Evolutionary conservation across 2,888 invertebrate species (phyloP).

Genomic region (Atethmia centrago): DNA sequence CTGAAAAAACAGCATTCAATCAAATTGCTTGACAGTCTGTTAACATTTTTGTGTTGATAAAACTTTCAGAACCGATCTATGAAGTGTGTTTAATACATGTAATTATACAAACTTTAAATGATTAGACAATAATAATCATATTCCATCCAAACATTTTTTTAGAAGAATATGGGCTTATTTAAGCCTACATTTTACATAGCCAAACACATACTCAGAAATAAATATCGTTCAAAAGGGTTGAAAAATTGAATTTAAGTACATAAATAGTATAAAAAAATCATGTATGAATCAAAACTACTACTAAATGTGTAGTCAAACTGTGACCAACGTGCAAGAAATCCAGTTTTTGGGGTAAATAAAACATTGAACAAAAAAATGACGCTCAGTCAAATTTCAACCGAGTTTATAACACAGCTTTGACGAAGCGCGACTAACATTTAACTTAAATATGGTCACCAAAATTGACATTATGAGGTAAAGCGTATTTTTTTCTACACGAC

Average conservation of each 20-base stretch:
- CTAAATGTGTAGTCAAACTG: conserved; percentile 58
- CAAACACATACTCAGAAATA: conserved; percentile 17
- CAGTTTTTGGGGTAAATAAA: conserved; percentile 30
- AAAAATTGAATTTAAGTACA: conserved; percentile 54
- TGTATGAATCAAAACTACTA: conserved; percentile 30
- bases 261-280: conserved; percentile 43
- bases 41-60: not conserved
- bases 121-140: conserved; percentile 12
- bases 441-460: conserved; percentile 33
- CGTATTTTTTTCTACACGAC: not conserved
- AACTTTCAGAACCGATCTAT: not conserved
- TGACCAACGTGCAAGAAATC: conserved; percentile 65
- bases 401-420: conserved; percentile 40
- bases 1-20: not conserved
- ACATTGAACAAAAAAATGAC: conserved; percentile 26
- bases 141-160: not conserved
- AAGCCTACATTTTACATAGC: not conserved
- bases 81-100: conserved; percentile 10
- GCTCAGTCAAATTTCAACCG: conserved; percentile 60
- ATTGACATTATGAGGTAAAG: conserved; percentile 47
- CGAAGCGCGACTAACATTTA: conserved; percentile 46
- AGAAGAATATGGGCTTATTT: not conserved
- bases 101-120: conserved; percentile 3
- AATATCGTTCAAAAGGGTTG: conserved; percentile 25
- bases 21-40: not conserved